Base-by-base conservation (phyloP, 2,797 vertebrate species). In the Diceros bicornis region DNA sequence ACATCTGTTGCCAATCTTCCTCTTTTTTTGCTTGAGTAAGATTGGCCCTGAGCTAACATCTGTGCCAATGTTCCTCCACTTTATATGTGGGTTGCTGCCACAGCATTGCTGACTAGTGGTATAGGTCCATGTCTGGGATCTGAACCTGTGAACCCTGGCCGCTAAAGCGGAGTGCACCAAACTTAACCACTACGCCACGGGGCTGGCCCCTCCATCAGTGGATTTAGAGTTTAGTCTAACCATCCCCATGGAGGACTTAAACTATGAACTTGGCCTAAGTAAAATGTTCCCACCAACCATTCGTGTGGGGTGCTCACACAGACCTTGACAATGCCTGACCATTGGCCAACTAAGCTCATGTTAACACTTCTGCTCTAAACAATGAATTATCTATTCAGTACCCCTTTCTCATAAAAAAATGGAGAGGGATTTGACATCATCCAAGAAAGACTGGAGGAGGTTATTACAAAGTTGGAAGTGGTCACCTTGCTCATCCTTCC, bases 401-500 rank as follows among this genome's bases (percentile, higher is more conserved):
- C 59, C 72, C 13, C 66, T 52, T 91, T 83, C 71, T 79, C 78
- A 84, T 27, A 97, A 25, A 81, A 81, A 89, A 89, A 86, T 86
- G 72, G 47, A 89, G 86, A 86, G 25, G 61, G 79, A 62, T 83
- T 50, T 64, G 62, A 88, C 21, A 78, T 50, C 52, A 52, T 27
- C 44, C 75, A 86, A 61, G 81, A 55, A 88, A 74, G n/a, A 25
- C 37, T 71, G 75, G 50, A 68, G 29, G 50, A 87, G 83, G 32
- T 55, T 32, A 47, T 18, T 71, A 50, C 34, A 61, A 52, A 55
- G 59, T 57, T 64, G 16, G 44, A 71, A 55, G 92, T 17, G 52
- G 59, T 47, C 75, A 69, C 84, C 20, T 77, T 20, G 69, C 10
- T 44, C 68, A 86, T 50, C 57, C 55, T 61, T 69, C 57, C 74